A percentile compares a stretch with the other conserved stretches of the same genome.
phyloP scores from a whole-genome alignment of 1,140 invertebrate species.

The Lordiphosa stackelbergi region DNA sequence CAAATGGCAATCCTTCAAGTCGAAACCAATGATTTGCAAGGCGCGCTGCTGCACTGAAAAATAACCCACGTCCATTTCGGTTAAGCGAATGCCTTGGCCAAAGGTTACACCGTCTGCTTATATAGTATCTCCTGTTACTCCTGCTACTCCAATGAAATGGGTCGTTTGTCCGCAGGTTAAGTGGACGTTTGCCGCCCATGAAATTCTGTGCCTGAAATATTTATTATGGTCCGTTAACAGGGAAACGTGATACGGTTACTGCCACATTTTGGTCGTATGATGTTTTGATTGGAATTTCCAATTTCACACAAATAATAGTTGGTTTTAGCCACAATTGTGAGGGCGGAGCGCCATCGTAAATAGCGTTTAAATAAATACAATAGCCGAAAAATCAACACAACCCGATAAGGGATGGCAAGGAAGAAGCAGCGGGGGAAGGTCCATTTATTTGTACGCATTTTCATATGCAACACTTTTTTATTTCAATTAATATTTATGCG shows the following conservation, averaged over 20 bases:
- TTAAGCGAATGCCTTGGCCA: background rate
- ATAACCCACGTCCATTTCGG: slow-evolving; percentile 31
- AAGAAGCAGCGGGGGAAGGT: too few species aligned
- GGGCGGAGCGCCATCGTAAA: slow-evolving; percentile 1
- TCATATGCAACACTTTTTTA: too few species aligned
- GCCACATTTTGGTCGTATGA: slow-evolving; percentile 6
- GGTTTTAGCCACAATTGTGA: slow-evolving; percentile 7
- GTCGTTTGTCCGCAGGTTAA: slow-evolving; percentile 14
- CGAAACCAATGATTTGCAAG: slow-evolving; percentile 33
- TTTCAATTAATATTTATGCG: too few species aligned
- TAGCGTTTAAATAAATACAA: too few species aligned
- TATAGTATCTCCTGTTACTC: slow-evolving; percentile 3
- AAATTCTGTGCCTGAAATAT: slow-evolving; percentile 20
- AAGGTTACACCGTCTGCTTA: slow-evolving; percentile 3
- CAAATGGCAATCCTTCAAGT: slow-evolving; percentile 8
- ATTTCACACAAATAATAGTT: slow-evolving; percentile 47
- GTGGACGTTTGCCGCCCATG: slow-evolving; percentile 21
- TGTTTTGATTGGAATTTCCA: slow-evolving; percentile 59
- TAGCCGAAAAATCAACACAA: too few species aligned
- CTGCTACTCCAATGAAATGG: background rate
- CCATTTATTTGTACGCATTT: too few species aligned
- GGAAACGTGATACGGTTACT: slow-evolving; percentile 61
- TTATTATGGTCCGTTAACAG: slow-evolving; percentile 43
- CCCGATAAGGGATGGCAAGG: too few species aligned
- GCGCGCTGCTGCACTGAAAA: slow-evolving; percentile 38